These are phyloP conservation scores for Anhinga rufa DNA, from an alignment of 2,113 vertebrate genomes.

Conservation along the genomic window DNA sequence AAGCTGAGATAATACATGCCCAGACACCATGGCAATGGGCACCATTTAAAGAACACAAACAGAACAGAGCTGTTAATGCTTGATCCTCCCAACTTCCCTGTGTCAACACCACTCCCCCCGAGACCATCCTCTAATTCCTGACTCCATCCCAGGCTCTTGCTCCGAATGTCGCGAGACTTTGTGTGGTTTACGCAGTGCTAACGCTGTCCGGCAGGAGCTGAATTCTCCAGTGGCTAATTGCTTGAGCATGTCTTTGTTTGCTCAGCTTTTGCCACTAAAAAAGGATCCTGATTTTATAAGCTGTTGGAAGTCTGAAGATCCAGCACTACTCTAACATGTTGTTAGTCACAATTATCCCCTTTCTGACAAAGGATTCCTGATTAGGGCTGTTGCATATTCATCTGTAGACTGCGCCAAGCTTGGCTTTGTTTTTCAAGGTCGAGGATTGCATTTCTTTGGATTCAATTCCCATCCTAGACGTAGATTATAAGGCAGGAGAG, in stretches of 20 bases:
- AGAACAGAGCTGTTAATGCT: neutral
- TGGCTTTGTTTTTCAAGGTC: slow-evolving; percentile 60
- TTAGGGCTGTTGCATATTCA: slow-evolving; percentile 58
- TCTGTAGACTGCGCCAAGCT: neutral
- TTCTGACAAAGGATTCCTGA: slow-evolving; percentile 41
- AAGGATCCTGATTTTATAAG: slow-evolving; percentile 2
- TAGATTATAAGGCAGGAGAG: slow-evolving; percentile 35
- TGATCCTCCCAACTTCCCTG: neutral
- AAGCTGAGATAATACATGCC: neutral
- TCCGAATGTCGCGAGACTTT: neutral
- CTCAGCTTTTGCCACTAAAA: neutral
- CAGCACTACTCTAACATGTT: slow-evolving; percentile 2
- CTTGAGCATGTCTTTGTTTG: neutral
- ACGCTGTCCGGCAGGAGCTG: neutral
- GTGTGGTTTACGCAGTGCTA: neutral
- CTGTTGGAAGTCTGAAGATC: slow-evolving; percentile 25
- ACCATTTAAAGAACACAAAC: neutral
- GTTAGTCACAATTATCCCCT: slow-evolving; percentile 43
- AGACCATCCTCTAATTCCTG: neutral
- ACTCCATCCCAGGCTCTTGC: neutral
- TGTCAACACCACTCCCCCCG: neutral
- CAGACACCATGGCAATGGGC: neutral
- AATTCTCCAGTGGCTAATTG: slow-evolving; percentile 13
- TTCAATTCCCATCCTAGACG: slow-evolving; percentile 49
- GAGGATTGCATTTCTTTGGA: slow-evolving; percentile 49